phyloP scores from a whole-genome alignment of 2,888 invertebrate species.

The Tolmerus cingulatus region DNA sequence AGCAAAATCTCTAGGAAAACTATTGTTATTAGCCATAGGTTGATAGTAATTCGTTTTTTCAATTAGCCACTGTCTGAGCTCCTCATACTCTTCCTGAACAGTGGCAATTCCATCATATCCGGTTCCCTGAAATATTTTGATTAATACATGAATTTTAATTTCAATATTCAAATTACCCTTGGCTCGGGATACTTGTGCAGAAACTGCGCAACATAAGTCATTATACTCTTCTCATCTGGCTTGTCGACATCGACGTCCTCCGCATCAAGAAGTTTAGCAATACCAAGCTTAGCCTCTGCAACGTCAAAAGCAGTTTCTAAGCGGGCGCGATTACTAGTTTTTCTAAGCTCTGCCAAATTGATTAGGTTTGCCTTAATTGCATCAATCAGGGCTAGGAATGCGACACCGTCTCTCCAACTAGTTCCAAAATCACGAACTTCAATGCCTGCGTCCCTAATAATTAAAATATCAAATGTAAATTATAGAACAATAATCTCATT shows the following conservation, averaged over 20 bases:
- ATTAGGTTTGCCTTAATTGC: conserved; percentile 92
- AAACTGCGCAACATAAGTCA: conserved; percentile 99
- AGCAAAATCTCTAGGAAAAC: conserved; percentile 79
- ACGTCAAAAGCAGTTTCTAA: conserved; percentile 93
- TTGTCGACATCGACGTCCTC: conserved; percentile 96
- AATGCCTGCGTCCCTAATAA: conserved; percentile 80
- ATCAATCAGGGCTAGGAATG: conserved; percentile 94
- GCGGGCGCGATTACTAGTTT: conserved; percentile 80
- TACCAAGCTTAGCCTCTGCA: conserved; percentile 90
- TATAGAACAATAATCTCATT: background rate
- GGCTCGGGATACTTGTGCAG: conserved; percentile 93
- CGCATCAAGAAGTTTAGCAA: conserved; percentile 89
- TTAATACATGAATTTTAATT: background rate
- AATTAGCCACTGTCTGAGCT: conserved; percentile 81
- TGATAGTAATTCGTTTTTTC: conserved; percentile 80
- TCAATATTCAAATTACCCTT: conserved; percentile 64
- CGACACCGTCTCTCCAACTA: conserved; percentile 95
- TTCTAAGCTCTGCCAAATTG: conserved; percentile 82
- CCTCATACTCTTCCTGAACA: conserved; percentile 82
- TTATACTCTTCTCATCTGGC: conserved; percentile 96
- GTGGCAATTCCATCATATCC: conserved; percentile 78
- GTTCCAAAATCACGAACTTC: conserved; percentile 93
- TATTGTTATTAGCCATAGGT: conserved; percentile 77
- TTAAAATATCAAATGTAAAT: background rate
- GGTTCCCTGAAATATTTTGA: conserved; percentile 66